Evolutionary conservation across 2,113 vertebrate species (phyloP), one percentile per base, ranked within the genome.

Genomic region (Syngnathus floridae): DNA sequence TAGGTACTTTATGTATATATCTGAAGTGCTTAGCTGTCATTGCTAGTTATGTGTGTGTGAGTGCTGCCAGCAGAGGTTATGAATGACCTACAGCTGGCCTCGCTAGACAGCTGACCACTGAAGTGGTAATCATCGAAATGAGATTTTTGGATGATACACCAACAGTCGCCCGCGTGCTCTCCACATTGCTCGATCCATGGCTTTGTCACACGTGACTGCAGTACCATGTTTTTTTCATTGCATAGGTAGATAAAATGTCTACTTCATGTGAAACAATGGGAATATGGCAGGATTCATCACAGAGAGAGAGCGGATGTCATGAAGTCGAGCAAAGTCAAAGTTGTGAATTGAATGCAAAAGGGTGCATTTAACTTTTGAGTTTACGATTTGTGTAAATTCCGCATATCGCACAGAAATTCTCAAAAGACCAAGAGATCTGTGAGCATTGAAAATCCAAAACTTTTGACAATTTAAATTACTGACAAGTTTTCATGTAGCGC

Each of bases 91-190:
- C 76, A 86, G 84, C 84, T 88, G 67, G 43, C 43, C 66, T 65
- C 65, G 70, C 64, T 67, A 71, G 79, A 82, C 79, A 81, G 82
- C 78, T 87, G 85, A 87, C 79, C 72, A 76, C 86, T 82, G 76
- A 79, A 72, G 65, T 77, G 70, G 74, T 82, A 83, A 84, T 82
- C 71, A 84, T 84, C 80, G 31, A 86, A 85, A 87, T 84, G 85
- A 90, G 87, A 85, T 76, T 78, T 78, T 62, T 41, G 37, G 56
- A 73, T 81, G 75, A 80, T 51, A 76, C 69, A 45, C 64, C 68
- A 51, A 40, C 66, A 66, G 73, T 70, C 37, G 46, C 73, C 70
- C 21, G 63, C 38, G 65, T 61, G 76, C 58, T 48, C 61, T 70
- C 68, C 62, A 64, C 51, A 1, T 72, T 54, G 72, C 75, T 40